Conservation (phyloP, 2,797 vertebrate species). For the Hippopotamyrus pictus region DNA sequence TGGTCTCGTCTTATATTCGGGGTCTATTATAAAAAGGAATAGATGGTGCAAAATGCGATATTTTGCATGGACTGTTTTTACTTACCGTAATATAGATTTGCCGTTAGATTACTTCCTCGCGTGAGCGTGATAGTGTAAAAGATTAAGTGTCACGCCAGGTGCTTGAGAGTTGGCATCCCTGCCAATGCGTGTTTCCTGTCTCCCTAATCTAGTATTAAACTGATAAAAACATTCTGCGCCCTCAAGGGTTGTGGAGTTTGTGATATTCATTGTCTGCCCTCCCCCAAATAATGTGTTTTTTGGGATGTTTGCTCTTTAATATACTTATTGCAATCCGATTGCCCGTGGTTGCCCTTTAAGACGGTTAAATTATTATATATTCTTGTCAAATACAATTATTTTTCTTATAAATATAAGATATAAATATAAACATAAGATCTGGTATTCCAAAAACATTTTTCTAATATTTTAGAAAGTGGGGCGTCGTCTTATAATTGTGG, state of each 20-base stretch:
- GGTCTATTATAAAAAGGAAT: not conserved
- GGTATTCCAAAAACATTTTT: not conserved
- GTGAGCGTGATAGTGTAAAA: not conserved
- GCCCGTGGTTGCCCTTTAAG: too few species aligned
- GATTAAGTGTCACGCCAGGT: not conserved
- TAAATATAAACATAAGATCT: not conserved
- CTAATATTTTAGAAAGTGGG: not conserved
- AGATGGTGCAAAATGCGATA: not conserved
- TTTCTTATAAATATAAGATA: not conserved
- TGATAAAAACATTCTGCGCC: not conserved
- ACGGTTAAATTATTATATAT: too few species aligned
- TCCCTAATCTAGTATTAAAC: not conserved
- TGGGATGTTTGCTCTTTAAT: not conserved
- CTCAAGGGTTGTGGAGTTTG: not conserved
- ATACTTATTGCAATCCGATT: too few species aligned
- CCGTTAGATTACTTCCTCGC: not conserved
- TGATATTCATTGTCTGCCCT: not conserved
- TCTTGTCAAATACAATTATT: not conserved
- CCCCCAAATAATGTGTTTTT: not conserved
- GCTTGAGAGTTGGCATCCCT: not conserved
- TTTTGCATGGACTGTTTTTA: not conserved
- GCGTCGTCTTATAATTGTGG: not conserved
- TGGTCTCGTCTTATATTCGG: not conserved
- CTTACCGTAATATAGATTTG: not conserved
- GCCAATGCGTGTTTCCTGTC: not conserved